Evolutionary conservation across 30 jellyfish, hydroid and myxozoan genomes (phyloP).

Genomic region (Hydractinia symbiolongicarpus): DNA sequence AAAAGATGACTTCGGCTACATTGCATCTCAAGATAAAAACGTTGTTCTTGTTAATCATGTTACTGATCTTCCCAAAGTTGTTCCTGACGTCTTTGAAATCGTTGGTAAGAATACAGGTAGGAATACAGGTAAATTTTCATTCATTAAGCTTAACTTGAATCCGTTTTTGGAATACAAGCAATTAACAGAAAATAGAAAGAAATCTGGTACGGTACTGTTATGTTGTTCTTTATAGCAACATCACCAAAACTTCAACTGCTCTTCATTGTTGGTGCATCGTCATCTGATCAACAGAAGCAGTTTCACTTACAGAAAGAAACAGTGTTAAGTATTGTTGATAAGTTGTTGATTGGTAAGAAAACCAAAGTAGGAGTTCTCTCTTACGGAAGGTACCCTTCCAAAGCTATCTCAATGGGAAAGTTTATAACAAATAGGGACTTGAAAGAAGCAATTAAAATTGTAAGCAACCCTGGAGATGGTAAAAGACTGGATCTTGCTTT

Average conservation of each 20-base stretch:
- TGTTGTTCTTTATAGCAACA: neutral
- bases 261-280: neutral
- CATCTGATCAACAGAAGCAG: neutral
- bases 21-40: neutral
- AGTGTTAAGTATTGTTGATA: neutral
- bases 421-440: neutral
- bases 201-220: too few relatives aligned
- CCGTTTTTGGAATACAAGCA: too few relatives aligned
- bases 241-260: neutral
- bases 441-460: neutral
- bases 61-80: neutral
- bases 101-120: neutral
- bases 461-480: neutral
- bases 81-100: neutral
- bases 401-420: neutral
- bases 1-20: neutral
- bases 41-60: neutral
- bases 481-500: neutral
- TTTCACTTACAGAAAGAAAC: constrained; percentile 6
- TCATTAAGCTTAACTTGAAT: neutral
- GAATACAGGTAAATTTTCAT: neutral
- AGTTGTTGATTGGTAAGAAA: neutral
- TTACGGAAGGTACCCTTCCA: neutral
- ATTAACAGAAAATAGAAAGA: too few relatives aligned
- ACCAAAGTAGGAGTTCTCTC: neutral